Evolutionary conservation across 2,888 invertebrate genomes (phyloP).

Genomic region (Elaeidobius kamerunicus): DNA sequence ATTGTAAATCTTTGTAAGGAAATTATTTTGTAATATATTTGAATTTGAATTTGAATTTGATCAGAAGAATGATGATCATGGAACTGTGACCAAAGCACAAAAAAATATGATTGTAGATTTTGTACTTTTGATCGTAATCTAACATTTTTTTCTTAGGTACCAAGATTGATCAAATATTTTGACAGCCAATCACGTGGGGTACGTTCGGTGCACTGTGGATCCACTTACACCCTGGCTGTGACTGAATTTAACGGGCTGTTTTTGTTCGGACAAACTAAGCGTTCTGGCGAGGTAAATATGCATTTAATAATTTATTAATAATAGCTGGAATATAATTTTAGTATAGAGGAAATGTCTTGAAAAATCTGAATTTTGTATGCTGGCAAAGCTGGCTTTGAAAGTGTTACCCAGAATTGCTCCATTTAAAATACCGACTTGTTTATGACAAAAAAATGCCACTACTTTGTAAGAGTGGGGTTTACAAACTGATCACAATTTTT

Average conservation of each 20-base stretch:
- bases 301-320: neutral
- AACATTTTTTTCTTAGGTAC: constrained; percentile 44
- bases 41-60: too few relatives aligned
- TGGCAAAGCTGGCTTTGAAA: neutral
- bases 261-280: constrained; percentile 89
- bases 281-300: constrained; percentile 84
- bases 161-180: constrained; percentile 82
- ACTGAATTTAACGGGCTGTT: constrained; percentile 74
- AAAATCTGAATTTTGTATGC: neutral
- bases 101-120: too few relatives aligned
- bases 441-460: too few relatives aligned
- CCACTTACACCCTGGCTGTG: constrained; percentile 81
- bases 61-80: too few relatives aligned
- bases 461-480: too few relatives aligned
- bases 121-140: too few relatives aligned
- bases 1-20: too few relatives aligned
- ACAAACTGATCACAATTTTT: too few relatives aligned
- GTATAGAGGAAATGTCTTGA: neutral
- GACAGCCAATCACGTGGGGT: constrained; percentile 83
- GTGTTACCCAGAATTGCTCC: neutral
- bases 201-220: constrained; percentile 77
- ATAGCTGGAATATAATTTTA: too few relatives aligned
- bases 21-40: too few relatives aligned
- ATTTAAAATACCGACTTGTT: too few relatives aligned
- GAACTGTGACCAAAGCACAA: too few relatives aligned